A percentile compares a stretch with the other conserved stretches of the same genome.
Conservation (phyloP, 1,140 invertebrate species). For the Pinna nobilis region DNA sequence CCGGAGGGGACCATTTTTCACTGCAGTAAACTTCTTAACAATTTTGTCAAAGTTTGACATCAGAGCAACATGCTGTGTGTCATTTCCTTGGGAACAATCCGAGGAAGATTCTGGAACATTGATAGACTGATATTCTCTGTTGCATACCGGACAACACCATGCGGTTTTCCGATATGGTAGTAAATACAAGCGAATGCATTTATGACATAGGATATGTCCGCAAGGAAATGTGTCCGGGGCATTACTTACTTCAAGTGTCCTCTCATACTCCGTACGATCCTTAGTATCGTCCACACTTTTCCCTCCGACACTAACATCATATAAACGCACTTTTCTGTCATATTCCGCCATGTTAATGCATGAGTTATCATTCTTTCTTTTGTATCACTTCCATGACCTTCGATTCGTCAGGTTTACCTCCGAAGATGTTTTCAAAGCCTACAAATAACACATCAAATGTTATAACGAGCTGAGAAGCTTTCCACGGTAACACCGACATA, state of each 20-base stretch:
- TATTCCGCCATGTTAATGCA: conserved; percentile 10
- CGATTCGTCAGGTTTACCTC: too few relatives aligned
- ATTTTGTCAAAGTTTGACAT: conserved; percentile 68
- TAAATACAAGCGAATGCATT: conserved; percentile 62
- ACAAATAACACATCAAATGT: too few relatives aligned
- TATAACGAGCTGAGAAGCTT: too few relatives aligned
- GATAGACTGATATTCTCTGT: conserved; percentile 37
- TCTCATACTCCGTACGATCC: conserved; percentile 43
- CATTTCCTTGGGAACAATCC: conserved; percentile 32
- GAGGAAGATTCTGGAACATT: conserved; percentile 25
- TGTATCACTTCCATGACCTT: too few relatives aligned
- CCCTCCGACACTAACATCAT: conserved; percentile 37
- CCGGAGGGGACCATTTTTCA: conserved; percentile 53
- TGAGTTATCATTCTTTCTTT: neutral
- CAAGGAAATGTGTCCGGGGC: conserved; percentile 70
- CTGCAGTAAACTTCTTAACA: conserved; percentile 60
- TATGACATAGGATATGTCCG: conserved; percentile 69
- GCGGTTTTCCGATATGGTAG: conserved; percentile 36
- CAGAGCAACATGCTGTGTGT: conserved; percentile 55
- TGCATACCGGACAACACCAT: conserved; percentile 56
- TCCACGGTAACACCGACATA: too few relatives aligned
- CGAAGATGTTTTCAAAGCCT: too few relatives aligned
- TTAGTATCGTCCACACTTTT: conserved; percentile 11
- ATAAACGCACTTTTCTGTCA: neutral
- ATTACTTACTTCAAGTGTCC: conserved; percentile 52